Base-by-base conservation (phyloP, 2,888 invertebrate species). In the Athripsodes cinereus region DNA sequence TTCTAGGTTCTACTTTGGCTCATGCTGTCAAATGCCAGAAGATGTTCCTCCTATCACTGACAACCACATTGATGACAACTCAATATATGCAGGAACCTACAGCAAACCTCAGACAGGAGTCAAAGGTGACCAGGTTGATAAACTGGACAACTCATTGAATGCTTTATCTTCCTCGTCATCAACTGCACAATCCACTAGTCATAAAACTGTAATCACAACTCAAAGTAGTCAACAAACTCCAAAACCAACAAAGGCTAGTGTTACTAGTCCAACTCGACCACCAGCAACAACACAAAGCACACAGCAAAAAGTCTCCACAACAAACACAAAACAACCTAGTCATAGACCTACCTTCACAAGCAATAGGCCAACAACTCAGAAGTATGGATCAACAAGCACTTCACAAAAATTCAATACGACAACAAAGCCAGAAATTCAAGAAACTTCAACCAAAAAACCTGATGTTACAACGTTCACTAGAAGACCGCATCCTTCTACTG, bases 11-110 rank as follows among this genome's bases (percentile, higher is more conserved):
- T 94, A 93, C 75, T 94, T 94, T 70, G 94, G 94, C 55, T 93
- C 93, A 31, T 95, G 95, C 70, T 95, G 95, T 70, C 89, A 88
- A 67, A 79, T 93, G 57, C 84, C 85, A 64, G 81, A 82, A 74
- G 74, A 65, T 72, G 71, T 0, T 18, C 67, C 79, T 16, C 78
- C 81, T 44, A 75, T 84, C 1, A 74, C 80, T 53, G 82, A 81
- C 55, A 86, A 86, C 65, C 80, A 80, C 40, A 84, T 86, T 61
- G 85, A 86, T 62, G 81, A 81, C 59, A 80, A 80, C 62, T 76
- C 81, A 22, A 78, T 83, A 68, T 79, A 82, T 62, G 75, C 79
- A 58, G 67, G 26, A 66, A 66, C 51, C 66, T 52, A 22, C 21
- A 20, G 13, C 26, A 57, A 57, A 31, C 57, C 57, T 8, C 26